Evolutionary conservation across 2,113 vertebrate genomes (phyloP).

Genomic region (Connochaetes taurinus): DNA sequence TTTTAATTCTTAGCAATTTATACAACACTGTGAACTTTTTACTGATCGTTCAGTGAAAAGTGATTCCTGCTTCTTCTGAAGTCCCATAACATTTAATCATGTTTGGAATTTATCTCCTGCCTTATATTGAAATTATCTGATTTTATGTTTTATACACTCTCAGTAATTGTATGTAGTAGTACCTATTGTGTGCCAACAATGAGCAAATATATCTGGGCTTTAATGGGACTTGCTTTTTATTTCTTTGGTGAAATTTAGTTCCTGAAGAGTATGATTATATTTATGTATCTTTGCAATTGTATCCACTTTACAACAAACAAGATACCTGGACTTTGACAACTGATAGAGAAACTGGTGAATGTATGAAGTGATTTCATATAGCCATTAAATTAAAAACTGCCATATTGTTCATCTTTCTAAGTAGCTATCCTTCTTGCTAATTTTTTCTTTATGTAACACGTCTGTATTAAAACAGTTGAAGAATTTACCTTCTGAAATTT

Average conservation of each 20-base stretch:
- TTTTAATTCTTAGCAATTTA: not conserved
- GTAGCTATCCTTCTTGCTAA: not conserved
- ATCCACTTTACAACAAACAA: not conserved
- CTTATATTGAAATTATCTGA: not conserved
- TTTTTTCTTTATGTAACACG: not conserved
- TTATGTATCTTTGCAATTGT: not conserved
- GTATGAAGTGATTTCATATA: not conserved
- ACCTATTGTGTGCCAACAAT: not conserved
- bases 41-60: not conserved
- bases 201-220: not conserved
- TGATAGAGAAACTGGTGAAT: not conserved
- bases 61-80: not conserved
- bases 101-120: not conserved
- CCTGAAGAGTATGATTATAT: not conserved
- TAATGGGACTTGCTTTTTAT: not conserved
- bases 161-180: not conserved
- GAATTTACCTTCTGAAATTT: not conserved
- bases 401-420: not conserved
- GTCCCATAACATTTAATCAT: not conserved
- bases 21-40: not conserved
- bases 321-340: not conserved
- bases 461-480: not conserved
- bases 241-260: conserved; percentile 10
- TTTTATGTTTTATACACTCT: not conserved
- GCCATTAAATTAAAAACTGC: not conserved